phyloP scores from a whole-genome alignment of 2,888 invertebrate species.

The Clostera curtula region DNA sequence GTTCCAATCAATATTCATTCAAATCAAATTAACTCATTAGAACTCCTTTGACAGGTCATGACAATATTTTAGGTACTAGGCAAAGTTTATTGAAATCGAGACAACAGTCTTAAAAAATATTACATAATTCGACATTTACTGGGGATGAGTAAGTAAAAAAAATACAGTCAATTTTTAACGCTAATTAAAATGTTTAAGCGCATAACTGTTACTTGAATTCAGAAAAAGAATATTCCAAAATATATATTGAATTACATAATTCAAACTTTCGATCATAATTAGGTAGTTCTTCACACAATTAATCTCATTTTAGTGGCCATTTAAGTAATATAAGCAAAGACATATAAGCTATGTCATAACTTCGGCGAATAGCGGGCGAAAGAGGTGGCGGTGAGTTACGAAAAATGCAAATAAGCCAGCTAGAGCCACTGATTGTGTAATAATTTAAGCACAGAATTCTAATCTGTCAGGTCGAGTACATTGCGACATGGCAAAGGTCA shows the following conservation, averaged over 20 bases:
- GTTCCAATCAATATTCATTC: too few species aligned
- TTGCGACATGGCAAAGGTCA: constrained; percentile 23
- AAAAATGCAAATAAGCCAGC: constrained; percentile 25
- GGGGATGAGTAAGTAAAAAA: too few species aligned
- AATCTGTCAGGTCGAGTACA: constrained; percentile 13
- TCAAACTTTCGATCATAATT: constrained; percentile 14
- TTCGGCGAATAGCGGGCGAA: constrained; percentile 11
- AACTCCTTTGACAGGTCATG: too few species aligned
- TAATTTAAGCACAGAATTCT: constrained; percentile 12
- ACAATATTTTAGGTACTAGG: too few species aligned
- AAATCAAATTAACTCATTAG: too few species aligned
- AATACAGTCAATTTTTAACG: too few species aligned
- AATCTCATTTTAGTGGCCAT: constrained; percentile 11
- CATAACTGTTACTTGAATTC: constrained; percentile 2
- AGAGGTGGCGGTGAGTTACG: constrained; percentile 14
- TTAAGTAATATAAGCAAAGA: constrained; percentile 11
- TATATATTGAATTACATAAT: constrained; percentile 11
- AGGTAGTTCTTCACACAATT: constrained; percentile 9
- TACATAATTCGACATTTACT: too few species aligned
- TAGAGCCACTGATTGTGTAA: constrained; percentile 16
- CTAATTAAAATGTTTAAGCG: too few species aligned
- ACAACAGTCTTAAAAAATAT: too few species aligned
- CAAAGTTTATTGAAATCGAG: too few species aligned
- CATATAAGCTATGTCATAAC: constrained; percentile 19
- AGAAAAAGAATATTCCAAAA: too few species aligned